Evolutionary conservation across 1,140 invertebrate genomes (phyloP).

Genomic region (Drosophila mauritiana): DNA sequence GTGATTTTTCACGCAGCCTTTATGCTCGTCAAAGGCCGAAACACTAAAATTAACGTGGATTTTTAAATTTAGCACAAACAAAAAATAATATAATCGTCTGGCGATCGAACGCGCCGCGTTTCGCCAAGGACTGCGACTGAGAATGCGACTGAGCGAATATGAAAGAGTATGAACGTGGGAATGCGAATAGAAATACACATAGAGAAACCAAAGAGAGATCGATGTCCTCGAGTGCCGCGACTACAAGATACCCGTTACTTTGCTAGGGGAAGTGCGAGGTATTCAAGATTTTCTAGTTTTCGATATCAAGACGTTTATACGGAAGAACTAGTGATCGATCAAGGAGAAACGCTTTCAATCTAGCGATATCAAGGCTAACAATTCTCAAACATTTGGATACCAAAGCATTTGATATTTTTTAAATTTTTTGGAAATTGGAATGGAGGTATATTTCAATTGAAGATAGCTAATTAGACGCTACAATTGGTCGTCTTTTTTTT

Average conservation of each 20-base stretch:
- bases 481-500: neutral
- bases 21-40: neutral
- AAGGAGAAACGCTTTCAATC: too few species aligned
- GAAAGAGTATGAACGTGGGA: constrained; percentile 43
- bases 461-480: too few species aligned
- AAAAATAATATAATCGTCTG: constrained; percentile 39
- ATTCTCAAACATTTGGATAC: too few species aligned
- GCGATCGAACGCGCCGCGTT: constrained; percentile 55
- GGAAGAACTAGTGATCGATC: too few species aligned
- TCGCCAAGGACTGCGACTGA: constrained; percentile 53
- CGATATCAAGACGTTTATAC: too few species aligned
- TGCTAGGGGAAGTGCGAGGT: neutral
- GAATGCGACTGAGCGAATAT: constrained; percentile 43
- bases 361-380: too few species aligned
- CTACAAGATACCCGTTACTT: too few species aligned
- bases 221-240: too few species aligned
- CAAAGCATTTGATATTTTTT: too few species aligned
- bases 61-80: constrained; percentile 47
- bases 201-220: neutral
- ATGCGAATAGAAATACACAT: constrained; percentile 23
- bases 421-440: too few species aligned
- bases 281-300: too few species aligned
- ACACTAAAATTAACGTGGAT: constrained; percentile 18
- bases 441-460: too few species aligned
- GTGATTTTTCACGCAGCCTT: constrained; percentile 4